A percentile compares a stretch with the other conserved stretches of the same genome.
Conservation (phyloP, 2,113 vertebrate species). For the Phoxinus phoxinus region DNA sequence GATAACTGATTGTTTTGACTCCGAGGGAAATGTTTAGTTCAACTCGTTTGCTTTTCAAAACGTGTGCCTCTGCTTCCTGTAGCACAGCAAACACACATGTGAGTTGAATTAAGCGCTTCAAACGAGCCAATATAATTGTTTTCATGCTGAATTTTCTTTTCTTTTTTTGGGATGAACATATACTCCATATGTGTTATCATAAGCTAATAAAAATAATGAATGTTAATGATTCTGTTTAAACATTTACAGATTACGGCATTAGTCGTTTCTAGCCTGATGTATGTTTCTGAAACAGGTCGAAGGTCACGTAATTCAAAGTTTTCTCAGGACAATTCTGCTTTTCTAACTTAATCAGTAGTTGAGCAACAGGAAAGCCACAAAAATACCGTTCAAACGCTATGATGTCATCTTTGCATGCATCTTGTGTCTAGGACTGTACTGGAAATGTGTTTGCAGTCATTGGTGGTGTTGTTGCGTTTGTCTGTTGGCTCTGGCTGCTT, state of each 20-base stretch:
- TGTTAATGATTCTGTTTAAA: background rate
- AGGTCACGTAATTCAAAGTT: background rate
- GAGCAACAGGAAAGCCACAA: background rate
- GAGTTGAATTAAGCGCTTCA: slow-evolving; percentile 11
- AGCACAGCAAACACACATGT: slow-evolving; percentile 1
- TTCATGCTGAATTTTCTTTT: background rate
- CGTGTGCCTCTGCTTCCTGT: slow-evolving; percentile 1
- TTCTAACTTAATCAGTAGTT: background rate
- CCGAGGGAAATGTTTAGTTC: background rate
- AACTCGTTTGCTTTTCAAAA: slow-evolving; percentile 21
- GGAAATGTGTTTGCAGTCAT: background rate
- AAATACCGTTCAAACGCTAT: background rate
- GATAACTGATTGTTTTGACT: slow-evolving; percentile 6
- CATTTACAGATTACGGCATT: background rate
- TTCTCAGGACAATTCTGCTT: background rate
- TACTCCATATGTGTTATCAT: slow-evolving; percentile 26
- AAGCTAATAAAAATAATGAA: slow-evolving; percentile 6
- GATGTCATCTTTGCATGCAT: background rate
- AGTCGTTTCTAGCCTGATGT: background rate
- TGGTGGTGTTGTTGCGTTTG: background rate
- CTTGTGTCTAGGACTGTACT: background rate
- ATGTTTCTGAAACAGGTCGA: background rate
- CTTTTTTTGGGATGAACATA: background rate
- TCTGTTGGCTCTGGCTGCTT: background rate
- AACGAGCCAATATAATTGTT: slow-evolving; percentile 13